A percentile compares a stretch with the other conserved stretches of the same genome.
Conservation (phyloP, 2,888 invertebrate genomes). For the Gastracanthus pulcherrimus region DNA sequence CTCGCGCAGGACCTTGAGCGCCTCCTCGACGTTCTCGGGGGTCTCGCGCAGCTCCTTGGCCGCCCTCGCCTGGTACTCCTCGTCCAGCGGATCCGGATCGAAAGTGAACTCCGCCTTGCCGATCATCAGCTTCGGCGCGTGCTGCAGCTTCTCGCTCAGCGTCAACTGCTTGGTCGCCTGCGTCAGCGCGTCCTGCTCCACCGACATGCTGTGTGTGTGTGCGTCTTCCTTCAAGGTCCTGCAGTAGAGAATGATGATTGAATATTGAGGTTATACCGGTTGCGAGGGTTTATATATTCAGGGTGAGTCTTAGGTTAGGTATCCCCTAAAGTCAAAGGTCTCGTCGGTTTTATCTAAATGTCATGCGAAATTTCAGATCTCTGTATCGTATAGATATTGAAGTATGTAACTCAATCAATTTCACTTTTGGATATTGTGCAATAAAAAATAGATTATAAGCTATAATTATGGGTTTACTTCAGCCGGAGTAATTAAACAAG, state of each 20-base stretch:
- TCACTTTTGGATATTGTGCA: too few relatives aligned
- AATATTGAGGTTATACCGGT: neutral
- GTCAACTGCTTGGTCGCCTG: neutral
- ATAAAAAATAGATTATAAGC: too few relatives aligned
- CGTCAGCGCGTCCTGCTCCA: neutral
- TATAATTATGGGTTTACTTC: too few relatives aligned
- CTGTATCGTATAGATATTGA: neutral
- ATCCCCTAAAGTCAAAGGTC: too few relatives aligned
- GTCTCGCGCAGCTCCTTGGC: slow-evolving; percentile 86
- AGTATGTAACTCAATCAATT: too few relatives aligned
- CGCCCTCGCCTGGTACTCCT: slow-evolving; percentile 82
- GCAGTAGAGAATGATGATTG: neutral
- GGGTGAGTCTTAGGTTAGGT: too few relatives aligned
- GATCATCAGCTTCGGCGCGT: slow-evolving; percentile 24
- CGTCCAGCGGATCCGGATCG: slow-evolving; percentile 82
- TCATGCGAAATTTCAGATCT: too few relatives aligned
- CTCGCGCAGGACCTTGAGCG: slow-evolving; percentile 80
- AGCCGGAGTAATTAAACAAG: too few relatives aligned
- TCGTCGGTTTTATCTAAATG: too few relatives aligned
- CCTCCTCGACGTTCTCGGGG: slow-evolving; percentile 82
- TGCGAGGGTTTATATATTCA: too few relatives aligned
- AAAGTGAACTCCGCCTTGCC: slow-evolving; percentile 71
- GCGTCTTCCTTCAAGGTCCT: neutral
- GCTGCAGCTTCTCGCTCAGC: slow-evolving; percentile 15
- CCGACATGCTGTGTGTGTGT: neutral